Conservation (phyloP, 2,888 invertebrate species). For the Dimorphilus gyrociliatus region DNA sequence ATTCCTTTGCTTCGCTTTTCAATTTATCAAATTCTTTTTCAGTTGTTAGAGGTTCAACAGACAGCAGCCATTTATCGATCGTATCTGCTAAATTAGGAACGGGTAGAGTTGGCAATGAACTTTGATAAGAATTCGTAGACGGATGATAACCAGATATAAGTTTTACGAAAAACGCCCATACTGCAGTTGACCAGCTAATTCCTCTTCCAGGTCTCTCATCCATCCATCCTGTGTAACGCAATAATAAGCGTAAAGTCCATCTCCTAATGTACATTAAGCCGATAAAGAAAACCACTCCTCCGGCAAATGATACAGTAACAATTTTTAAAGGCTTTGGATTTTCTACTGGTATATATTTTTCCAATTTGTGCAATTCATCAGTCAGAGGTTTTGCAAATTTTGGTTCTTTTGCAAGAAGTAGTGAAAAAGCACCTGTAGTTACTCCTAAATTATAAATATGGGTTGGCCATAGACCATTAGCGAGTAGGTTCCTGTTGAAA, state of each 20-base stretch:
- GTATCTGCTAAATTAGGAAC: conserved; percentile 26
- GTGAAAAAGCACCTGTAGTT: conserved; percentile 26
- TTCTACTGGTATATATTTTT: too few relatives aligned
- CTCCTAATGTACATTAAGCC: conserved; percentile 36
- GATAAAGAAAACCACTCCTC: conserved; percentile 37
- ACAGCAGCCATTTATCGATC: conserved; percentile 29
- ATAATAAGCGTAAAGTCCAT: conserved; percentile 29
- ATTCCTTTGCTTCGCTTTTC: conserved; percentile 31
- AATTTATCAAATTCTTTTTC: conserved; percentile 31
- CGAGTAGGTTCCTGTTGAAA: conserved; percentile 35
- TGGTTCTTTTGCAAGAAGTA: conserved; percentile 29
- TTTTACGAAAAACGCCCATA: conserved; percentile 32
- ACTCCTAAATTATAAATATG: conserved; percentile 38
- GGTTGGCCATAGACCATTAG: conserved; percentile 41
- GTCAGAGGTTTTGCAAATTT: conserved; percentile 19
- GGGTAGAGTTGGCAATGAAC: conserved; percentile 22
- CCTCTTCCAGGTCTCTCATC: too few relatives aligned
- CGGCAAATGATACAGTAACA: conserved; percentile 26
- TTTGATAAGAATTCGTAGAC: conserved; percentile 25
- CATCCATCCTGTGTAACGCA: conserved; percentile 29
- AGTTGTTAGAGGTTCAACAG: conserved; percentile 36
- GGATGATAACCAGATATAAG: conserved; percentile 23
- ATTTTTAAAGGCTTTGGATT: conserved; percentile 25
- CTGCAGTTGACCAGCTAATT: conserved; percentile 29
- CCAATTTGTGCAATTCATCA: too few relatives aligned